Percentiles rank a stretch among this genome's conserved stretches.
Conservation (phyloP, 30 jellyfish, hydroid and myxozoan genomes). For the Hydra vulgaris region DNA sequence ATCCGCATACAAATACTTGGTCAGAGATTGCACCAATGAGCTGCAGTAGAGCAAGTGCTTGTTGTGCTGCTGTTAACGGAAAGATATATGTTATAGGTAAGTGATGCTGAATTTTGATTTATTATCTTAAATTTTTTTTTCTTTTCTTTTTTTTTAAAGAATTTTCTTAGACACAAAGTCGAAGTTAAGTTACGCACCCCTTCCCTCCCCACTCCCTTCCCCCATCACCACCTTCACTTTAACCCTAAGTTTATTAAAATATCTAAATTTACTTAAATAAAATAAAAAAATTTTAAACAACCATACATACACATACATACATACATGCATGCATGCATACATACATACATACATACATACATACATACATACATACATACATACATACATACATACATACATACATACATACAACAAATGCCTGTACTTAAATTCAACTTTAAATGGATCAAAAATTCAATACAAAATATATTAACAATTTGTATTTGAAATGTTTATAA, state of each 20-base stretch:
- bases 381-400: background rate
- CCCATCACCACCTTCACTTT: too few species aligned
- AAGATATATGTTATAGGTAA: slow-evolving; percentile 77
- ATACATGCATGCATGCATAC: background rate
- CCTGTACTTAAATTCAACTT: too few species aligned
- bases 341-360: background rate
- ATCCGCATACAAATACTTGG: slow-evolving; percentile 93
- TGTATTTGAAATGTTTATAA: too few species aligned
- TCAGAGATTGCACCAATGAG: slow-evolving; percentile 59
- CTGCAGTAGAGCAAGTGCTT: slow-evolving; percentile 97
- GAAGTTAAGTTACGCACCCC: too few species aligned
- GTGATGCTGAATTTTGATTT: background rate
- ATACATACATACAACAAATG: background rate
- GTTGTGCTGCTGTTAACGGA: slow-evolving; percentile 90
- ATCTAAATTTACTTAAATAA: too few species aligned
- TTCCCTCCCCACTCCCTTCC: too few species aligned
- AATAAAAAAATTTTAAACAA: too few species aligned
- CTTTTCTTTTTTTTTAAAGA: too few species aligned
- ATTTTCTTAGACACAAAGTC: too few species aligned
- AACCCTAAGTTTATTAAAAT: too few species aligned
- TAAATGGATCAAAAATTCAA: too few species aligned
- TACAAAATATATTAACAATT: too few species aligned
- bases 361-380: background rate
- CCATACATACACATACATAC: background rate
- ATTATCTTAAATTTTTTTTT: background rate